A percentile compares a stretch with the other conserved stretches of the same genome.
Evolutionary conservation across 1,140 invertebrate genomes (phyloP).

Genomic region (Patella vulgata): DNA sequence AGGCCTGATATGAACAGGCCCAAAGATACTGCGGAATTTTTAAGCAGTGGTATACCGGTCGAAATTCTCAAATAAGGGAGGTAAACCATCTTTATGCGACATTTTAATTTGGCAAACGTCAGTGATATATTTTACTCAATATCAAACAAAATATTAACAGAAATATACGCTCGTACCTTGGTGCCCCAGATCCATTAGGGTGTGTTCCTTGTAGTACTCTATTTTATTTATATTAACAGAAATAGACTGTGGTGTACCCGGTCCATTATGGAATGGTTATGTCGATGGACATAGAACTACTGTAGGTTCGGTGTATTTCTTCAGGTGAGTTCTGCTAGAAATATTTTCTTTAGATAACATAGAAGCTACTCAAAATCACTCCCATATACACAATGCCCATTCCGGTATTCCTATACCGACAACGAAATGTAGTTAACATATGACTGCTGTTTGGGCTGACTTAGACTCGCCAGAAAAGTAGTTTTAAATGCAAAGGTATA

Average conservation of each 20-base stretch:
- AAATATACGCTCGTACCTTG: too few species aligned
- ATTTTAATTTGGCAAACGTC: too few species aligned
- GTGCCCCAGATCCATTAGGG: too few species aligned
- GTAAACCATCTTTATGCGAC: too few species aligned
- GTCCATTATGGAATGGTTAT: slow-evolving; percentile 92
- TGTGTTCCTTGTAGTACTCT: too few species aligned
- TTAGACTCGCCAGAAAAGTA: background rate
- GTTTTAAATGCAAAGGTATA: too few species aligned
- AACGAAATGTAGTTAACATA: background rate
- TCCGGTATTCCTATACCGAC: background rate
- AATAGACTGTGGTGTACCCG: slow-evolving; percentile 93
- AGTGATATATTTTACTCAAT: too few species aligned
- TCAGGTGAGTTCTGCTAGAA: slow-evolving; percentile 65
- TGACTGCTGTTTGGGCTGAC: background rate
- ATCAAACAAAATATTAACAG: too few species aligned
- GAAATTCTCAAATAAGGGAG: too few species aligned
- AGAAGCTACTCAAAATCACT: background rate
- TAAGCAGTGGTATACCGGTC: too few species aligned
- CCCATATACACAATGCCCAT: background rate
- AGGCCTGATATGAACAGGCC: too few species aligned
- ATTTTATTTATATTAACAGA: slow-evolving; percentile 76
- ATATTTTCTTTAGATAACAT: background rate
- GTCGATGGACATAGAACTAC: slow-evolving; percentile 91
- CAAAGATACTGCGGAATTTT: too few species aligned
- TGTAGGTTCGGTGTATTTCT: slow-evolving; percentile 90